These are phyloP conservation scores for Palythoa grandis DNA, from an alignment of 92 coral and sea anemone species.

Conservation along the genomic window DNA sequence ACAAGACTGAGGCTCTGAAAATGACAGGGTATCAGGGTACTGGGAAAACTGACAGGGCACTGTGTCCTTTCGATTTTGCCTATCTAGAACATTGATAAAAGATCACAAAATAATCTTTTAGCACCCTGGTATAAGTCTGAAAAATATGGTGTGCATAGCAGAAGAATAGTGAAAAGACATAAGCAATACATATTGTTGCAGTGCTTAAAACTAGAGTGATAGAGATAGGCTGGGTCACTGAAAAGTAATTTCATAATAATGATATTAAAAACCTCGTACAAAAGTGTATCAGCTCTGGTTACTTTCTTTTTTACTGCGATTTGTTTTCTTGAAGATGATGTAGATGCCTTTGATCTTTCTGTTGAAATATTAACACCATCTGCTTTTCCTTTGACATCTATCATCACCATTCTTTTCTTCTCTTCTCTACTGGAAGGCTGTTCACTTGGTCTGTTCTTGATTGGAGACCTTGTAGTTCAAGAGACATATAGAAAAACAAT, in stretches of 20 bases:
- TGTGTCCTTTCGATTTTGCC: too few species aligned
- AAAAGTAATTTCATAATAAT: neutral
- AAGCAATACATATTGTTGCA: too few species aligned
- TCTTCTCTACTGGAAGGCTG: neutral
- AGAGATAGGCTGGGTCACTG: too few species aligned
- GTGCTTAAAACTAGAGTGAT: too few species aligned
- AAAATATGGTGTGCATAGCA: too few species aligned
- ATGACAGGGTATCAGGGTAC: too few species aligned
- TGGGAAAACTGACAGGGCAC: neutral
- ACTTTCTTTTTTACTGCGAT: neutral
- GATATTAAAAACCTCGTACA: neutral
- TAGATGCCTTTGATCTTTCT: neutral
- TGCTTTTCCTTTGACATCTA: neutral
- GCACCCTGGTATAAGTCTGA: too few species aligned
- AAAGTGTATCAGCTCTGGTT: neutral
- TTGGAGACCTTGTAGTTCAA: neutral
- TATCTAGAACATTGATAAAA: too few species aligned
- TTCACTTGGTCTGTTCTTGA: neutral
- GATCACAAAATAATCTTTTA: too few species aligned
- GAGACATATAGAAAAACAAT: neutral
- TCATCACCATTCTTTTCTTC: neutral
- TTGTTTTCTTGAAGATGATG: neutral
- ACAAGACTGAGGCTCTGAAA: too few species aligned
- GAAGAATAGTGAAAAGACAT: too few species aligned
- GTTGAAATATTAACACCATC: neutral